Conservation (phyloP, 2,888 invertebrate genomes). For the Archips xylosteana region DNA sequence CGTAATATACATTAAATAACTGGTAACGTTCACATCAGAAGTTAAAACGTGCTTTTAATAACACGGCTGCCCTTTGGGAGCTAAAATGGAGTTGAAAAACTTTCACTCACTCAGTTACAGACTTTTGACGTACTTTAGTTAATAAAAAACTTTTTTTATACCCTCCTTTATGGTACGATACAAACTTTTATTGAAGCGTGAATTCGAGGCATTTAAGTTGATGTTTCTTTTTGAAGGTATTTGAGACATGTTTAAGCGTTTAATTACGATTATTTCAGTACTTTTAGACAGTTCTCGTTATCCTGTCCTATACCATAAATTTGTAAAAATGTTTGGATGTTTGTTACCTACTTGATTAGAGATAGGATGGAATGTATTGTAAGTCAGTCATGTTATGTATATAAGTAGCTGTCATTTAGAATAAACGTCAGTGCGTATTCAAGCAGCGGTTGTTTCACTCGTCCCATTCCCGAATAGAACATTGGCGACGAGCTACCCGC, state of each 20-base stretch:
- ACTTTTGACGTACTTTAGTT: constrained; percentile 25
- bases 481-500: too few relatives aligned
- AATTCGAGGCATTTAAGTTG: constrained; percentile 18
- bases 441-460: too few relatives aligned
- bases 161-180: constrained; percentile 13
- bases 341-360: too few relatives aligned
- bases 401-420: too few relatives aligned
- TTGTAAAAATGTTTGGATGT: too few relatives aligned
- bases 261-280: constrained; percentile 55
- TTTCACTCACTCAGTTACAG: constrained; percentile 29
- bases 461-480: too few relatives aligned
- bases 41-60: constrained; percentile 9
- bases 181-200: constrained; percentile 22
- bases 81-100: constrained; percentile 14
- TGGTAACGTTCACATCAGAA: neutral
- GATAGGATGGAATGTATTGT: too few relatives aligned
- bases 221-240: constrained; percentile 32
- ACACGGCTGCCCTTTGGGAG: constrained; percentile 3
- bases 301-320: too few relatives aligned
- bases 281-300: constrained; percentile 4
- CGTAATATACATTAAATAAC: neutral
- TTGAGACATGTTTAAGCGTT: constrained; percentile 18
- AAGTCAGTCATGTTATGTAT: too few relatives aligned
- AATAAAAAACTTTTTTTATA: constrained; percentile 39
- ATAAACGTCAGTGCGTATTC: too few relatives aligned